Conservation (phyloP, 2,797 vertebrate genomes). For the Rhincodon typus region DNA sequence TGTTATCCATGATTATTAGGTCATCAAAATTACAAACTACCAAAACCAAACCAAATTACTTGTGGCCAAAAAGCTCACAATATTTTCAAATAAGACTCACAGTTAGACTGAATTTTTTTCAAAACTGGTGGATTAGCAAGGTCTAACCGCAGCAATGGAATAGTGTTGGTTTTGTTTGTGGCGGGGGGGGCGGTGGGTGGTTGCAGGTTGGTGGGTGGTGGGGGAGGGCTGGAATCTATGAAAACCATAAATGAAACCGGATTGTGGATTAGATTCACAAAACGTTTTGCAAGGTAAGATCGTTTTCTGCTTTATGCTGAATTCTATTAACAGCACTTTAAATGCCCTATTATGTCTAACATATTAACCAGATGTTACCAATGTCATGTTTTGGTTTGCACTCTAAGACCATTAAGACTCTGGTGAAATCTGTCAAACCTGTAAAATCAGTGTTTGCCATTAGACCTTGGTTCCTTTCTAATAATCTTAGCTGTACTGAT, state of each 20-base stretch:
- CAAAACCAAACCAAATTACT: not conserved
- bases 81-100: not conserved
- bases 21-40: not conserved
- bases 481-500: not conserved
- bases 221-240: no score
- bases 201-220: no score
- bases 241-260: not conserved
- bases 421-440: no score
- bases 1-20: not conserved
- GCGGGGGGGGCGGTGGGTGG: not conserved
- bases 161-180: not conserved
- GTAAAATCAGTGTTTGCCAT: not conserved
- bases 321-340: not conserved
- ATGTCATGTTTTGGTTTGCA: not conserved
- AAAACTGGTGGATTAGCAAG: not conserved
- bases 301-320: not conserved
- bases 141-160: no score
- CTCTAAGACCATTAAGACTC: not conserved
- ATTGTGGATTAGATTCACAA: not conserved
- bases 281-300: not conserved
- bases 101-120: not conserved
- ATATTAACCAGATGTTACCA: not conserved
- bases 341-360: not conserved
- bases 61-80: not conserved
- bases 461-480: not conserved